Evolutionary conservation across 64 coral and sea anemone species (phyloP).

Genomic region (Actinia equina): DNA sequence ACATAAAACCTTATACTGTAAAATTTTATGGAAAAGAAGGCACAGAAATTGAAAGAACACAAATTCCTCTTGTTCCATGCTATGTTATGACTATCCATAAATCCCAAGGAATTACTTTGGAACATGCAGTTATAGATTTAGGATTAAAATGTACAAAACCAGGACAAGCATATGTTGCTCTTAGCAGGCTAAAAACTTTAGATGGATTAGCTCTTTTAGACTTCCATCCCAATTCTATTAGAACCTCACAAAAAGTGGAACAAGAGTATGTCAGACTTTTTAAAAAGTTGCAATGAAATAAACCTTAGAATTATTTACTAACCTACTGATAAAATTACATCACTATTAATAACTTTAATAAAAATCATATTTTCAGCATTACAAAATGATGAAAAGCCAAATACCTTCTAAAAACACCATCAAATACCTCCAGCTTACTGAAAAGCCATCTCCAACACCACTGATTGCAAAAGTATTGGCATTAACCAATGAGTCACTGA

Average conservation of each 20-base stretch:
- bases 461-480: too few species aligned
- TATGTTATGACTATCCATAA: slow-evolving; percentile 30
- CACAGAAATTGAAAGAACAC: slow-evolving; percentile 19
- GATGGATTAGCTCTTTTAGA: slow-evolving; percentile 12
- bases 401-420: too few species aligned
- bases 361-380: too few species aligned
- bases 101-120: slow-evolving; percentile 22
- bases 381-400: too few species aligned
- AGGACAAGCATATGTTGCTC: slow-evolving; percentile 32
- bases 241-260: not conserved
- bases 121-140: slow-evolving; percentile 22
- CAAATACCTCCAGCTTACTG: too few species aligned
- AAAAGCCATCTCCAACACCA: too few species aligned
- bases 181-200: slow-evolving; percentile 15
- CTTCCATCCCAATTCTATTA: slow-evolving; percentile 8
- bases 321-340: too few species aligned
- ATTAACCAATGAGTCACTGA: too few species aligned
- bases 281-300: too few species aligned
- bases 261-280: too few species aligned
- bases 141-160: slow-evolving; percentile 14
- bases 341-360: too few species aligned
- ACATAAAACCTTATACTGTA: slow-evolving; percentile 25
- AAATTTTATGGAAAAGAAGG: slow-evolving; percentile 32
- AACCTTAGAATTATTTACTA: too few species aligned
- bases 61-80: slow-evolving; percentile 13